Evolutionary conservation across 2,888 invertebrate species (phyloP), one percentile per base, ranked within the genome.

Genomic region (Zygaena filipendulae): DNA sequence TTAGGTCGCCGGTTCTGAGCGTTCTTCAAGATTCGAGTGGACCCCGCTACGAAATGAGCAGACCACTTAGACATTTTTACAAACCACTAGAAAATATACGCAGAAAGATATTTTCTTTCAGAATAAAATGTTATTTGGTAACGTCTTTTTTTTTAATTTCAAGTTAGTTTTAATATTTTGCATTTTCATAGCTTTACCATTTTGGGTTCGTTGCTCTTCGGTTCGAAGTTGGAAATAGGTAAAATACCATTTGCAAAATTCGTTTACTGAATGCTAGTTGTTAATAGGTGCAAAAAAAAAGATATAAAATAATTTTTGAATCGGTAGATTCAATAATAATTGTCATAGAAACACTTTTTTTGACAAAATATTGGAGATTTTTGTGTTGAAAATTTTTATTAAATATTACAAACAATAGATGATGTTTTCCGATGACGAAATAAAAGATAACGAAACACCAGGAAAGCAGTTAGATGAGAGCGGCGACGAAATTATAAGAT

Each of bases 351-450:
- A 72, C 67, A 72, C 67, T 49, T 57, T 54, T 61, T 57, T 59
- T 62, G 63, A 63, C 63, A 58, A 56, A 51, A 43, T 36, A 39
- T 36, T 49, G 46, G 52, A 36, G 47, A 52, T 61, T 69, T 72
- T 71, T 68, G 59, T 67, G 50, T 58, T 38, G n/a, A n/a, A n/a
- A n/a, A 57, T 71, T 75, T 72, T 64, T 74, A 68, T 74, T 74
- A 70, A 74, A 70, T 59, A 68, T 58, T 66, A 57, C 50, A 45
- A 64, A 63, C n/a, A 69, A 67, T 62, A 67, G 70, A 74, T 60
- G 59, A 79, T 79, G 79, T 74, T 79, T 61, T 70, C 71, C 41
- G 72, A 75, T 47, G 75, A 75, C 36, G 75, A 77, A 66, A 74
- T 72, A 63, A 79, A 75, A 74, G n/a, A n/a, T n/a, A n/a, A n/a